A percentile compares a stretch with the other conserved stretches of the same genome.
These are phyloP conservation scores for Strix aluco DNA, from an alignment of 2,113 vertebrate species.

Conservation along the genomic window DNA sequence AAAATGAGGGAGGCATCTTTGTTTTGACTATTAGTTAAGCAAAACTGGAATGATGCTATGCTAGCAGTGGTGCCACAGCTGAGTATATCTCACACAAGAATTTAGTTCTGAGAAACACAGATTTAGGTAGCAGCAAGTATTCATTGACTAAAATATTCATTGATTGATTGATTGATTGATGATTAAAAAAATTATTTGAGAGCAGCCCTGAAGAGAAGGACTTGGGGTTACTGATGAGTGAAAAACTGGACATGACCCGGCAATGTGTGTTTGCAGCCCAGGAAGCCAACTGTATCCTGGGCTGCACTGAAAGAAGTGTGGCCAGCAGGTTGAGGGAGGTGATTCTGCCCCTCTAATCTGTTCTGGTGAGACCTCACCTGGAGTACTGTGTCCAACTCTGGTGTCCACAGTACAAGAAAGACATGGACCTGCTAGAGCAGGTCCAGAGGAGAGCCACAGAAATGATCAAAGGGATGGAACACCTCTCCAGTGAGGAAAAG, in stretches of 20 bases:
- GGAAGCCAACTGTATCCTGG: accelerated
- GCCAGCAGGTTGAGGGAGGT: neutral
- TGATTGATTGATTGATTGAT: neutral
- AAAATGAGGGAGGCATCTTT: neutral
- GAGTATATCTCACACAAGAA: neutral
- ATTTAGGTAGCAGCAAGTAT: neutral
- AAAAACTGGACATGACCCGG: neutral
- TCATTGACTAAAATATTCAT: neutral
- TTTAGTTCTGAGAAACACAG: neutral
- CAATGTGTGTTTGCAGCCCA: accelerated
- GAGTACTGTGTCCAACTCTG: neutral
- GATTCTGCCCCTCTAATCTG: neutral
- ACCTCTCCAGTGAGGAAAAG: neutral
- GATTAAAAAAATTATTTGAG: neutral
- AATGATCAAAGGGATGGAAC: neutral
- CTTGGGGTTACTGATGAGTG: neutral
- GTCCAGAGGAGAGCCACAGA: neutral
- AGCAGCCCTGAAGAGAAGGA: neutral
- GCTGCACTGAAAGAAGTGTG: neutral
- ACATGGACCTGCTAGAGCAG: neutral
- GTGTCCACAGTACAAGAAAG: neutral
- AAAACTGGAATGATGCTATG: neutral
- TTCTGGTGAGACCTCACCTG: neutral
- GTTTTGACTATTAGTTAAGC: neutral
- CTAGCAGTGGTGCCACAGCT: neutral